These are phyloP conservation scores for Caerostris extrusa DNA, from an alignment of 1,140 invertebrate species.

Conservation along the genomic window DNA sequence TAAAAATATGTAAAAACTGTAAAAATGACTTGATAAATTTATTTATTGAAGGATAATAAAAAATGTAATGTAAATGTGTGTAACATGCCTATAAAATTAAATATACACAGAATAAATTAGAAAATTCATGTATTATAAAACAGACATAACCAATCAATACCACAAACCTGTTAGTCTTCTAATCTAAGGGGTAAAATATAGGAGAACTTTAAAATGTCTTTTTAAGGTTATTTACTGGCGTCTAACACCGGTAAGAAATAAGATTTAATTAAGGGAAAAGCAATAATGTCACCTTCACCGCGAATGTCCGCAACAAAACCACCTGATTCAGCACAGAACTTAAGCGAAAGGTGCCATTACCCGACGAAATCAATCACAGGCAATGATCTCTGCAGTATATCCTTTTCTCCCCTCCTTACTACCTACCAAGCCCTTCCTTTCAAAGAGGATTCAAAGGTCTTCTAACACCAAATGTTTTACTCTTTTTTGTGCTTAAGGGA, in stretches of 20 bases:
- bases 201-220: too few relatives aligned
- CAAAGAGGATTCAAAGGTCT: background rate
- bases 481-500: background rate
- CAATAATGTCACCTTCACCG: background rate
- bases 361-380: constrained; percentile 2
- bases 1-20: too few relatives aligned
- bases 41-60: too few relatives aligned
- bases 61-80: too few relatives aligned
- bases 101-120: too few relatives aligned
- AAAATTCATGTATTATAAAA: too few relatives aligned
- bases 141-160: too few relatives aligned
- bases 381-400: constrained; percentile 3
- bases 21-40: too few relatives aligned
- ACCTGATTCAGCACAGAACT: background rate
- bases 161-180: too few relatives aligned
- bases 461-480: background rate
- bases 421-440: background rate
- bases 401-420: background rate
- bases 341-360: constrained; percentile 8
- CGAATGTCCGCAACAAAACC: background rate
- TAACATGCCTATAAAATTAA: too few relatives aligned
- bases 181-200: too few relatives aligned
- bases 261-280: constrained; percentile 22
- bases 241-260: background rate
- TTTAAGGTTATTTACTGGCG: background rate